Base-by-base conservation (phyloP, 2,888 invertebrate genomes). In the Tiliacea citrago region DNA sequence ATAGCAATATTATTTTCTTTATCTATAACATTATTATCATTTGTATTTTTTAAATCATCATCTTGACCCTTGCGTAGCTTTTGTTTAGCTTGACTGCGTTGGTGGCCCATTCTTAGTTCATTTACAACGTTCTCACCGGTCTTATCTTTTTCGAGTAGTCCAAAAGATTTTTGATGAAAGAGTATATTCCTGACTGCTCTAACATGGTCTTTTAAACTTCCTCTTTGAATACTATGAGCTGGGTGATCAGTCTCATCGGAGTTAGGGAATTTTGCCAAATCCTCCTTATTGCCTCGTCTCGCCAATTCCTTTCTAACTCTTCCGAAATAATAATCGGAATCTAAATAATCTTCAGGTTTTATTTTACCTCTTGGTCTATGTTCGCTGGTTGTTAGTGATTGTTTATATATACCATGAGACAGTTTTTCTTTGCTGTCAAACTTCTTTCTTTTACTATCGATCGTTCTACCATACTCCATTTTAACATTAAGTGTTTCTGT, bases 331-430 rank as follows among this genome's bases (percentile, higher is more conserved):
- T 93, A 91, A 66, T 89, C 81, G 57, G 69, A 63, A 45, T 92
- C 92, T 24, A 90, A 75, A 83, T 92, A 90, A 71, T 92, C 92
- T 70, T 89, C 82, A 0, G 89, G 83, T 74, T 91, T 90, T 6
- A 66, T 42, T 57, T 75, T 51, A 8, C 65, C 39, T 12, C 0
- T 18, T 39, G 57, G 21, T 75, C 24, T 42, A 45, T 73, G 4
- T 8, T 39, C 12, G 13, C 35, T 42, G 5, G 7, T 29, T 8
- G 35, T 45, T 0, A 6, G 3, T 1, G 63, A 72, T 7, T 12
- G 24, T 49, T 45, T 81, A 3, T 68, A 39, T 10, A 60, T 63
- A 47, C 9, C 21, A 6, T 63, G 51, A 0, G 16, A 1, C 8
- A 35, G 2, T 53, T 24, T 49, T 1, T 68, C 53, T 47, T 75